phyloP scores from a whole-genome alignment of 2,888 invertebrate genomes.

The Drosophila cyrtoloma region DNA sequence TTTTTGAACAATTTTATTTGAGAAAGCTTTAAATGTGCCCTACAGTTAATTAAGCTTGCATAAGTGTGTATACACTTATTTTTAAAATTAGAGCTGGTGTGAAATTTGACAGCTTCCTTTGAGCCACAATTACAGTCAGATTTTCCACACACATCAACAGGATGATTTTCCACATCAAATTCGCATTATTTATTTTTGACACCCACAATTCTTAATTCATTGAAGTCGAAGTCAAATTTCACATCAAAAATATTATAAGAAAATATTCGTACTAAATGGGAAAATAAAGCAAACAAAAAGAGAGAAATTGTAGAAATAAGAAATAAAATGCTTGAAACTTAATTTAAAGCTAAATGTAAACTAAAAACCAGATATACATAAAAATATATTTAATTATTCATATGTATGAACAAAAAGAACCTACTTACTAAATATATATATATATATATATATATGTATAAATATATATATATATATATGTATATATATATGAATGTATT shows the following conservation, averaged over 20 bases:
- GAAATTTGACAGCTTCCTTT: slow-evolving; percentile 18
- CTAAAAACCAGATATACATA: slow-evolving; percentile 8
- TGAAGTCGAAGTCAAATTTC: slow-evolving; percentile 26
- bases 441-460: slow-evolving; percentile 21
- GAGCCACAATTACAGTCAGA: slow-evolving; percentile 2
- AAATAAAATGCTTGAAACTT: slow-evolving; percentile 24
- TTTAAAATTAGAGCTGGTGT: slow-evolving; percentile 7
- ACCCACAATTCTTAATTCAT: slow-evolving; percentile 1
- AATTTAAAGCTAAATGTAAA: slow-evolving; percentile 41
- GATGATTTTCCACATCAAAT: slow-evolving; percentile 1
- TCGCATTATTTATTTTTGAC: slow-evolving; percentile 24
- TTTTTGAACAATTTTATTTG: slow-evolving; percentile 59
- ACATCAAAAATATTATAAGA: slow-evolving; percentile 20
- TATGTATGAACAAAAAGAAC: slow-evolving; percentile 17
- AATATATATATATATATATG: slow-evolving; percentile 19
- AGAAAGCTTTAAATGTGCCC: slow-evolving; percentile 85
- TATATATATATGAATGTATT: slow-evolving; percentile 58
- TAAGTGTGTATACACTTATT: slow-evolving; percentile 4
- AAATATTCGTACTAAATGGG: slow-evolving; percentile 3
- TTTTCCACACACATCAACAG: slow-evolving; percentile 2
- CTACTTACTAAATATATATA: slow-evolving; percentile 28
- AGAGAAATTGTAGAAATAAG: slow-evolving; percentile 1
- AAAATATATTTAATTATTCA: slow-evolving; percentile 13
- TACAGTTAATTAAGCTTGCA: slow-evolving; percentile 55
- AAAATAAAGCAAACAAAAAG: background rate